Conservation (phyloP, 92 coral and sea anemone species). For the Micromussa lordhowensis region DNA sequence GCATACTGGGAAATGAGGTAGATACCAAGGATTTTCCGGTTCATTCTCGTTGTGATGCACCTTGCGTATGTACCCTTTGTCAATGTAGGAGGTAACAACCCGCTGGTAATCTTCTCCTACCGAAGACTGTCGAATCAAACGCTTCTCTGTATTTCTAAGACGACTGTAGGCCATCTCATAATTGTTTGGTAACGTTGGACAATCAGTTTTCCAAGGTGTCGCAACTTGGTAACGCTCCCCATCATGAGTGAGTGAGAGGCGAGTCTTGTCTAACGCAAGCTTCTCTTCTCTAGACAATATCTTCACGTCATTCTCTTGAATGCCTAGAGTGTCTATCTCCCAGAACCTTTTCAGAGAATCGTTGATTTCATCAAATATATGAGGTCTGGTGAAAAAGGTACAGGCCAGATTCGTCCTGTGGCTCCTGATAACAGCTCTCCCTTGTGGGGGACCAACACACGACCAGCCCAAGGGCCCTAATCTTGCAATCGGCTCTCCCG, state of each 20-base stretch:
- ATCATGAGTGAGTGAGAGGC: slow-evolving; percentile 14
- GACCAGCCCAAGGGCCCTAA: slow-evolving; percentile 70
- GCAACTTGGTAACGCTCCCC: slow-evolving; percentile 52
- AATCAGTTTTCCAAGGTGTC: slow-evolving; percentile 1
- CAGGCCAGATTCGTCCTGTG: slow-evolving; percentile 36
- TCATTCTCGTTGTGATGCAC: not conserved
- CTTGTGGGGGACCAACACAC: slow-evolving; percentile 58
- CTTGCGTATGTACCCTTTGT: not conserved
- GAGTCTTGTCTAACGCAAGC: slow-evolving; percentile 6
- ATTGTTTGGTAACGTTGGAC: not conserved
- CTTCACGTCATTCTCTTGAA: not conserved
- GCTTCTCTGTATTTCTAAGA: too few species aligned
- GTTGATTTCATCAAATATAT: slow-evolving; percentile 16
- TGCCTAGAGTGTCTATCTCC: not conserved
- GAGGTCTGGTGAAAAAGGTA: slow-evolving; percentile 28
- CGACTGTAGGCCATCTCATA: too few species aligned
- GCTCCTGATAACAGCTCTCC: not conserved
- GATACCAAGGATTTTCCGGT: slow-evolving; percentile 21
- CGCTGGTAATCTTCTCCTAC: too few species aligned
- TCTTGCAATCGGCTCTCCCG: slow-evolving; percentile 63
- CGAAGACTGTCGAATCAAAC: too few species aligned
- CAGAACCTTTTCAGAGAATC: slow-evolving; percentile 7
- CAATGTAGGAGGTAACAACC: too few species aligned
- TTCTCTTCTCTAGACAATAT: slow-evolving; percentile 2
- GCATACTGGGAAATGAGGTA: slow-evolving; percentile 25